Percentiles rank a stretch among this genome's conserved stretches.
phyloP scores from a whole-genome alignment of 2,888 invertebrate genomes.

The Ditylenchus weischeri region DNA sequence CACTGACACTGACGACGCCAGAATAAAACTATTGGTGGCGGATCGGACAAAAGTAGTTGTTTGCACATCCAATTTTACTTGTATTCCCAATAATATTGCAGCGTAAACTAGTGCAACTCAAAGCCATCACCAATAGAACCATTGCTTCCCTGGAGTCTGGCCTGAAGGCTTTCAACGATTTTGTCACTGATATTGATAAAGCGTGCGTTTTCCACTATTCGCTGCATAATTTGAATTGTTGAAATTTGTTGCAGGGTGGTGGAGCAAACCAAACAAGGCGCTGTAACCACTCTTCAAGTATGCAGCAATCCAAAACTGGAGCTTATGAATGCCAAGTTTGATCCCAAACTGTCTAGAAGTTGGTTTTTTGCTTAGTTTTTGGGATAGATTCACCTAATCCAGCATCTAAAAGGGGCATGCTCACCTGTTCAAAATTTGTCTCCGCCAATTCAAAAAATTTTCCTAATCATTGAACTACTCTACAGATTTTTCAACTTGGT shows the following conservation, averaged over 20 bases:
- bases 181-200: constrained; percentile 16
- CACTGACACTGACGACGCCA: constrained; percentile 13
- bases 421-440: too few relatives aligned
- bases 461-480: too few relatives aligned
- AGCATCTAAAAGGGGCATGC: too few relatives aligned
- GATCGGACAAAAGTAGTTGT: constrained; percentile 13
- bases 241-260: constrained; percentile 11
- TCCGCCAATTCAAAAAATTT: too few relatives aligned
- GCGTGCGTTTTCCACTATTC: constrained; percentile 13
- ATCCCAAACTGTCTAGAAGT: constrained; percentile 18
- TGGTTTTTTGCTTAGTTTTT: background rate
- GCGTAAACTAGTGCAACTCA: constrained; percentile 20
- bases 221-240: background rate
- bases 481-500: too few relatives aligned
- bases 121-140: constrained; percentile 19
- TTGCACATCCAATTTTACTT: background rate
- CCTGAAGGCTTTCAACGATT: constrained; percentile 11
- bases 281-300: constrained; percentile 1
- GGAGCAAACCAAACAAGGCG: constrained; percentile 12
- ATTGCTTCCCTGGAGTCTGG: constrained; percentile 19
- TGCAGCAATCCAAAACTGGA: background rate
- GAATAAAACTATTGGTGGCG: constrained; percentile 17
- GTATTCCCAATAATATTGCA: background rate
- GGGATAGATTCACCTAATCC: background rate
- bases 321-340: constrained; percentile 6